Evolutionary conservation across 2,888 invertebrate genomes (phyloP).

Genomic region (Enchytraeus crypticus): DNA sequence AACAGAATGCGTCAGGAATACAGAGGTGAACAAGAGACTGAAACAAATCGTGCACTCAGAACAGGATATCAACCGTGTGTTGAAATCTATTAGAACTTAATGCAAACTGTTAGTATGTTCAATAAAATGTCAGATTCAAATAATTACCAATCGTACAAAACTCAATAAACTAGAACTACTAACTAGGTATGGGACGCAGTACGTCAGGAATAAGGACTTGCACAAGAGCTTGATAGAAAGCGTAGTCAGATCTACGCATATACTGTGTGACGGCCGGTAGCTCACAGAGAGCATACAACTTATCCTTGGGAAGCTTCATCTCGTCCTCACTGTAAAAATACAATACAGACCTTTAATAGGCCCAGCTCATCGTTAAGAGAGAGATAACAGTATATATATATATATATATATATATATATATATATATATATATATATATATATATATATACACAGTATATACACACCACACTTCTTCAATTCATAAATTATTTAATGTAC

Average conservation of each 20-base stretch:
- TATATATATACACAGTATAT: too few species aligned
- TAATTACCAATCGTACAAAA: not conserved
- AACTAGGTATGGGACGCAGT: conserved; percentile 81
- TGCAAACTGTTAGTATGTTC: not conserved
- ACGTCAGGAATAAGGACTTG: conserved; percentile 94
- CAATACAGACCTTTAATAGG: too few species aligned
- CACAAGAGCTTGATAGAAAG: conserved; percentile 89
- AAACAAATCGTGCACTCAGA: too few species aligned
- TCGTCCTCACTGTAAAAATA: conserved; percentile 38
- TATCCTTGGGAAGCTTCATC: conserved; percentile 48
- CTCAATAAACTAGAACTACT: conserved; percentile 32
- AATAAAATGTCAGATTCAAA: not conserved
- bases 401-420: not conserved
- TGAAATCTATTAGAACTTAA: not conserved
- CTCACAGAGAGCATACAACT: conserved; percentile 62
- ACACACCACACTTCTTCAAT: not conserved
- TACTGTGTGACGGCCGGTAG: conserved; percentile 67
- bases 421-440: not conserved
- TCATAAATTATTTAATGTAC: too few species aligned
- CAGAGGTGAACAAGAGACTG: too few species aligned
- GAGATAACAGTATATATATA: too few species aligned
- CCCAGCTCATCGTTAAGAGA: not conserved
- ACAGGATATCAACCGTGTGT: not conserved
- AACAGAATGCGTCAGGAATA: too few species aligned
- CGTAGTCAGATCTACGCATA: conserved; percentile 72